Base-by-base conservation (phyloP, 2,888 invertebrate species). In the Hypercompe scribonia region DNA sequence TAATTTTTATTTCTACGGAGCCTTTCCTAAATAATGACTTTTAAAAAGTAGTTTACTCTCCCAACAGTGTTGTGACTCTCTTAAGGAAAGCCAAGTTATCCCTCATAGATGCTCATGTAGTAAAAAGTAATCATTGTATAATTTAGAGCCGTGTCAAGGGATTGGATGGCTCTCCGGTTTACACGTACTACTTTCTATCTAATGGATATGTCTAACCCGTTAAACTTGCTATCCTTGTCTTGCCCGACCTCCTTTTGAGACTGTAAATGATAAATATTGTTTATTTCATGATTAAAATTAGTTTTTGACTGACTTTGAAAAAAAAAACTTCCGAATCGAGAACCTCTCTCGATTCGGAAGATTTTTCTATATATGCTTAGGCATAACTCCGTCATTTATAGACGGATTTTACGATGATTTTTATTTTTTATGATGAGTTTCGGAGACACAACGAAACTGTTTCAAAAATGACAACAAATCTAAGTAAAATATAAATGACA, bases 161-260 rank as follows among this genome's bases (percentile, higher is more conserved):
- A 83, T 80, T 65, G 78, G 81, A 75, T 85, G 68, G 80, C 81
- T 86, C 81, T 83, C 84, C 81, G 83, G 77, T 83, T 81, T 50
- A 78, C 80, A 83, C 80, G 85, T 83, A 81, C 88, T 81, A 86
- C 89, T 90, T 89, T 90, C 90, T 87, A 86, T 80, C 81, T 86
- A 88, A 88, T 89, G 82, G 84, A 82, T 83, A 82, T 81, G 81
- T 84, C 85, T 76, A 86, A 88, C 90, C 84, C 78, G 91, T 90
- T 86, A 85, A 87, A 90, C 91, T 79, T 69, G 90, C 85, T 84
- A 87, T 89, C 87, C 88, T 86, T 86, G 82, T 84, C 81, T 68
- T 71, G 65, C 33, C 70, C 86, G 84, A 80, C 89, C 85, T 87
- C 85, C 79, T 85, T 86, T 74, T 78, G 75, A 82, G 75, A 85